phyloP scores from a whole-genome alignment of 53 echinoderm and acorn worm species.

The Patiria pectinifera region DNA sequence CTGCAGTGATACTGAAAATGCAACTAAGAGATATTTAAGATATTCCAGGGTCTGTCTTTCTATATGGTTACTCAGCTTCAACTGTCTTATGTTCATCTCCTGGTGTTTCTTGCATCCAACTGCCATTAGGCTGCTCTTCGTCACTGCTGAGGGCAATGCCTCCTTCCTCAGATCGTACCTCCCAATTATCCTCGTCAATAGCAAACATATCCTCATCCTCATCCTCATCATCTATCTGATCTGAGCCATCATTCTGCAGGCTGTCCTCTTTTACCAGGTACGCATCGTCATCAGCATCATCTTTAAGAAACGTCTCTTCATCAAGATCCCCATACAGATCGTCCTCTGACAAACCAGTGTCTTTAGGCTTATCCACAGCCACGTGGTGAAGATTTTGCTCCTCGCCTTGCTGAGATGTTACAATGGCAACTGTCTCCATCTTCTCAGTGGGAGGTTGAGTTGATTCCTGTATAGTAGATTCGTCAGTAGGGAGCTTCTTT shows the following conservation, averaged over 20 bases:
- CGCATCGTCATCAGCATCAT: neutral
- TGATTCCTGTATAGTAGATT: neutral
- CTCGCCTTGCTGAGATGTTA: neutral
- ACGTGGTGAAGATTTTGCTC: neutral
- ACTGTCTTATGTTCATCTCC: neutral
- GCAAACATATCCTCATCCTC: constrained; percentile 31
- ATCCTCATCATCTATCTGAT: neutral
- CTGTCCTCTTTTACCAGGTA: neutral
- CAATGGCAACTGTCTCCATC: neutral
- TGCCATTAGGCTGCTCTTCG: neutral
- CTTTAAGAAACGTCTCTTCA: neutral
- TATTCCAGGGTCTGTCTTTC: neutral
- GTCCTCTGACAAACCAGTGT: neutral
- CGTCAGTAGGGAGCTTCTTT: neutral
- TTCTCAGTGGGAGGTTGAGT: neutral
- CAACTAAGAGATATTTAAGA: neutral
- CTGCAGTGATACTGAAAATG: too few species aligned
- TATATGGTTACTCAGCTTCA: neutral
- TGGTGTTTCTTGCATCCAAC: neutral
- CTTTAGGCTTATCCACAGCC: neutral
- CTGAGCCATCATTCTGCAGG: neutral
- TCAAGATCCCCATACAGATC: constrained; percentile 26
- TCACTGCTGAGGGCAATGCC: neutral
- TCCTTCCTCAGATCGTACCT: constrained; percentile 54
- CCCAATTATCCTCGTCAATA: constrained; percentile 48